Base-by-base conservation (phyloP, 2,888 invertebrate genomes). In the Galeruca laticollis region DNA sequence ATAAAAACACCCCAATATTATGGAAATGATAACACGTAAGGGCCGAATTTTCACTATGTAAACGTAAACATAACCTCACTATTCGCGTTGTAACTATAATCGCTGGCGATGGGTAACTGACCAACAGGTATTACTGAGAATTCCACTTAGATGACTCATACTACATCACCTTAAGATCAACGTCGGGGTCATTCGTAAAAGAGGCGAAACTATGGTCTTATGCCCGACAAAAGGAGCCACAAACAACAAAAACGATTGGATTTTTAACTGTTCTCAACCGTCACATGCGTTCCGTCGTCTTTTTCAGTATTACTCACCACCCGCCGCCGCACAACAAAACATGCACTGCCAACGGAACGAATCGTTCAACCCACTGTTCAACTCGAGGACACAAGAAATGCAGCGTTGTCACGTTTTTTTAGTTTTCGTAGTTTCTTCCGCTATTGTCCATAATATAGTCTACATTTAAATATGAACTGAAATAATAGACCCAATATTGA, bases 91-190 rank as follows among this genome's bases (percentile, higher is more conserved):
- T 20, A 43, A 31, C 43, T 49, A 37, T 72, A 69, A 73, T 73
- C 74, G 64, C 70, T 60, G 69, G 51, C 61, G 47, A 51, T 51
- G 66, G 68, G 67, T 62, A 47, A 71, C 71, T 67, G 68, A 70
- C 69, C 69, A 63, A 72, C 73, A 69, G 70, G 68, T 71, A 74
- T 71, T 63, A 68, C 72, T 56, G 64, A 71, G 72, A 75, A 77
- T 77, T 77, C 76, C 77, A 69, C 68, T 56, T 60, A 67, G 57
- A 70, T 77, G 77, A 77, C 71, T 76, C 77, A 77, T 66, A 64
- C 31, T 68, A 66, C 69, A 70, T 66, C 71, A 70, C 63, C 69
- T 67, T 63, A 66, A 67, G 63, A 54, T 54, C 54, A 63, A 21
- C 63, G 40, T 63, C 63, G 54, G 49, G 63, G 63, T 63, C 54